phyloP scores from a whole-genome alignment of 2,888 invertebrate species.

The Lutraria lutraria region DNA sequence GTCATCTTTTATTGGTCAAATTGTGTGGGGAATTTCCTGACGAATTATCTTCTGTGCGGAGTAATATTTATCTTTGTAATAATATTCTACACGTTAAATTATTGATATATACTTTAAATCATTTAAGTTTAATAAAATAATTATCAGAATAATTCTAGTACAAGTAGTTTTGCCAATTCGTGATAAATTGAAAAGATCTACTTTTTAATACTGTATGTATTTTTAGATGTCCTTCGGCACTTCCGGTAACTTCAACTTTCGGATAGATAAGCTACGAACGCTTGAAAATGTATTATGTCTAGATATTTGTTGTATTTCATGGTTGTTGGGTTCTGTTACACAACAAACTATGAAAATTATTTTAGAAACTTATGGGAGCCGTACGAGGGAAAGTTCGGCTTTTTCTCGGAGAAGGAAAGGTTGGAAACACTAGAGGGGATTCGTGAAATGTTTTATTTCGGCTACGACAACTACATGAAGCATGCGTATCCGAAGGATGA shows the following conservation, averaged over 20 bases:
- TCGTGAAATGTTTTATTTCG: slow-evolving; percentile 89
- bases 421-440: slow-evolving; percentile 86
- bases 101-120: neutral
- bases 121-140: neutral
- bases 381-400: slow-evolving; percentile 83
- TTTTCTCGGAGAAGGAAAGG: slow-evolving; percentile 84
- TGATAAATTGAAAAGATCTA: neutral
- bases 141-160: neutral
- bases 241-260: slow-evolving; percentile 57
- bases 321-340: slow-evolving; percentile 59
- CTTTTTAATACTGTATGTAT: slow-evolving; percentile 7
- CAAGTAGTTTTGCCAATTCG: neutral
- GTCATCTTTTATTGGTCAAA: slow-evolving; percentile 36
- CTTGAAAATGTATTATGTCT: slow-evolving; percentile 63
- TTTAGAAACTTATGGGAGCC: slow-evolving; percentile 73
- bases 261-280: neutral
- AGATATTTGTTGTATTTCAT: slow-evolving; percentile 51
- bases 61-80: neutral
- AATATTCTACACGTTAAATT: neutral
- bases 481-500: slow-evolving; percentile 90
- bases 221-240: slow-evolving; percentile 62
- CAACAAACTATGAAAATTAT: slow-evolving; percentile 64
- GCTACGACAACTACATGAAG: slow-evolving; percentile 90
- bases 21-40: slow-evolving; percentile 4
- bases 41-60: neutral